These are phyloP conservation scores for Echinops telfairi DNA, from an alignment of 2,113 vertebrate genomes.

Conservation along the genomic window DNA sequence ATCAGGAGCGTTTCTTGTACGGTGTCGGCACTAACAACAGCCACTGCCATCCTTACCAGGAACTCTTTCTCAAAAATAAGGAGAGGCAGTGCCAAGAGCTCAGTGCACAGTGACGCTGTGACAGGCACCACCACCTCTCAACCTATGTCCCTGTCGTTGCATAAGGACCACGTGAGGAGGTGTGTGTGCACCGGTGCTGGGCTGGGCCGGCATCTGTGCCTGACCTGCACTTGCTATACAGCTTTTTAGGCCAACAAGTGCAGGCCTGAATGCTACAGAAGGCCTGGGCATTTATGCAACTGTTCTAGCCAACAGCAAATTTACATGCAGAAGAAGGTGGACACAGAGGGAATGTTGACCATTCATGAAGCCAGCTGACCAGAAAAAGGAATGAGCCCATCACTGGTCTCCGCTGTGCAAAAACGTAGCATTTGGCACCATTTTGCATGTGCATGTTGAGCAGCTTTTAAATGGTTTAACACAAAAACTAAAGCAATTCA, in stretches of 20 bases:
- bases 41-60: not conserved
- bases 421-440: not conserved
- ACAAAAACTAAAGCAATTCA: not conserved
- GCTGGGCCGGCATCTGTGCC: slow-evolving; percentile 49
- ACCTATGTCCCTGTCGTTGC: slow-evolving; percentile 53
- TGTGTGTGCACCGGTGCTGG: slow-evolving; percentile 36
- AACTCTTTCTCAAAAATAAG: not conserved
- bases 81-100: not conserved
- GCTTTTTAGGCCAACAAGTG: slow-evolving; percentile 46
- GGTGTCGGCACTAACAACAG: slow-evolving; percentile 28
- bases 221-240: not conserved
- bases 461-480: not conserved
- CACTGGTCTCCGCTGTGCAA: not conserved
- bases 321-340: accelerated
- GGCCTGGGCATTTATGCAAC: not conserved
- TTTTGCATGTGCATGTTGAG: not conserved
- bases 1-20: slow-evolving; percentile 1
- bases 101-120: not conserved
- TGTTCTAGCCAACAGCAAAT: slow-evolving; percentile 46
- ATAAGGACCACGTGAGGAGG: slow-evolving; percentile 17
- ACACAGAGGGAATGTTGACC: not conserved
- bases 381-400: not conserved
- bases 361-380: slow-evolving; percentile 24
- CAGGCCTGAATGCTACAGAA: slow-evolving; percentile 47
- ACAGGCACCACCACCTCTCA: not conserved